phyloP scores from a whole-genome alignment of 2,113 vertebrate species.

The Abramis brama region DNA sequence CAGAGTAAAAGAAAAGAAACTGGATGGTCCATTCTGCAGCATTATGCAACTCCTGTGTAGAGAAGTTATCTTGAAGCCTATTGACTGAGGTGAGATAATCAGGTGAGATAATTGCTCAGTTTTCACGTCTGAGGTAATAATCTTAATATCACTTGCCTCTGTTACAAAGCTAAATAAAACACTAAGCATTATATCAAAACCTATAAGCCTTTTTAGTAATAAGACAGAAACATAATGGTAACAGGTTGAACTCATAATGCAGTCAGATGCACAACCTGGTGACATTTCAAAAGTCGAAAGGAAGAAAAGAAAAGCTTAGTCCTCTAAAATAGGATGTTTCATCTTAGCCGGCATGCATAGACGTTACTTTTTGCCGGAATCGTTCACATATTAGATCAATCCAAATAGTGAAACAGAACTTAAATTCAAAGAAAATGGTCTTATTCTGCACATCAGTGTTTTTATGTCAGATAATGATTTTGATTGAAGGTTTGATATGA shows the following conservation, averaged over 20 bases:
- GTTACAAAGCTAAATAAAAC: constrained; percentile 25
- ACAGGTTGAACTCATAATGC: not conserved
- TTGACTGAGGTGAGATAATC: constrained; percentile 62
- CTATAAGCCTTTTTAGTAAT: not conserved
- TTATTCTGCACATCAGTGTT: not conserved
- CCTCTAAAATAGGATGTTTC: not conserved
- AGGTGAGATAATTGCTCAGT: constrained; percentile 65
- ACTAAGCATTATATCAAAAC: constrained; percentile 5
- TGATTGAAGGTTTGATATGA: not conserved
- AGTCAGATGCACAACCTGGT: not conserved
- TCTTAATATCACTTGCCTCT: constrained; percentile 50
- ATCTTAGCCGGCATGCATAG: no score
- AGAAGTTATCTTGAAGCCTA: constrained; percentile 62
- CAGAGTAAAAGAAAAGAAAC: constrained; percentile 47
- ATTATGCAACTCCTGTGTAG: constrained; percentile 62
- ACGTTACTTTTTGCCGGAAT: not conserved
- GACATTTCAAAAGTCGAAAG: not conserved
- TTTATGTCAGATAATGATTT: not conserved
- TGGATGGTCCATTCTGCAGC: constrained; percentile 43
- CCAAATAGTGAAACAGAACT: not conserved
- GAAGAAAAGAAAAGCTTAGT: not conserved
- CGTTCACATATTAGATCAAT: not conserved
- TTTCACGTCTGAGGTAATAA: constrained; percentile 69
- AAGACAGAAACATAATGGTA: not conserved
- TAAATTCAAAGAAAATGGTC: not conserved